phyloP scores from a whole-genome alignment of 2,113 vertebrate genomes.

The Hydropotes inermis region DNA sequence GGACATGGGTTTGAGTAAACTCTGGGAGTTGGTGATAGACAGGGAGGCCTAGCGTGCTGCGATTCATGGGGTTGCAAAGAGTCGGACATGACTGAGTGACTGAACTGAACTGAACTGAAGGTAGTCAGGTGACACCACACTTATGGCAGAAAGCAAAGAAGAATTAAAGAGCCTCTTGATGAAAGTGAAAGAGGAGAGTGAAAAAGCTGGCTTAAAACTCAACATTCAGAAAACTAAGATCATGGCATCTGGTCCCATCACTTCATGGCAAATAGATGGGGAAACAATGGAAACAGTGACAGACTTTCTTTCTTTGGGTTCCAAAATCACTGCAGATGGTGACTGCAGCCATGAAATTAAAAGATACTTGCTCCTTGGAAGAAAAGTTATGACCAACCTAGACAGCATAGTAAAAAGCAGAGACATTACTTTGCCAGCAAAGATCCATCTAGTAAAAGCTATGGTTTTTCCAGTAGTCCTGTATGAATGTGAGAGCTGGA shows the following conservation, averaged over 20 bases:
- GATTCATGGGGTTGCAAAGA: too few species aligned
- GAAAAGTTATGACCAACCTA: not conserved
- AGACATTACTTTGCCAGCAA: not conserved
- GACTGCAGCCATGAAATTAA: not conserved
- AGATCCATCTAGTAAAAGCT: not conserved
- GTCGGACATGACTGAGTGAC: too few species aligned
- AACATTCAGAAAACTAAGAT: not conserved
- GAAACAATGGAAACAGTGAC: not conserved
- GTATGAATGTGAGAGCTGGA: not conserved
- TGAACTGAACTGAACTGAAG: not conserved
- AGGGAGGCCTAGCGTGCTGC: too few species aligned
- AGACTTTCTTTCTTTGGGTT: not conserved
- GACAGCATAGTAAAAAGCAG: not conserved
- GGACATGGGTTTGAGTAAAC: too few species aligned
- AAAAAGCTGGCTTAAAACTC: not conserved
- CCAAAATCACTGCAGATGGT: not conserved
- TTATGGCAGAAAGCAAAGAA: not conserved
- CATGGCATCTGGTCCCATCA: not conserved
- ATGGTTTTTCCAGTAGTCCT: not conserved
- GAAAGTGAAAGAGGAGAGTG: not conserved
- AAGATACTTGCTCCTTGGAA: not conserved
- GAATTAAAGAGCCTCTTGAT: not conserved
- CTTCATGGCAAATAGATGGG: not conserved
- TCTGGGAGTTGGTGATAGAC: too few species aligned
- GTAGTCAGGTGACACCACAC: not conserved